Conservation (phyloP, 1,140 invertebrate genomes). For the Orius insidiosus region DNA sequence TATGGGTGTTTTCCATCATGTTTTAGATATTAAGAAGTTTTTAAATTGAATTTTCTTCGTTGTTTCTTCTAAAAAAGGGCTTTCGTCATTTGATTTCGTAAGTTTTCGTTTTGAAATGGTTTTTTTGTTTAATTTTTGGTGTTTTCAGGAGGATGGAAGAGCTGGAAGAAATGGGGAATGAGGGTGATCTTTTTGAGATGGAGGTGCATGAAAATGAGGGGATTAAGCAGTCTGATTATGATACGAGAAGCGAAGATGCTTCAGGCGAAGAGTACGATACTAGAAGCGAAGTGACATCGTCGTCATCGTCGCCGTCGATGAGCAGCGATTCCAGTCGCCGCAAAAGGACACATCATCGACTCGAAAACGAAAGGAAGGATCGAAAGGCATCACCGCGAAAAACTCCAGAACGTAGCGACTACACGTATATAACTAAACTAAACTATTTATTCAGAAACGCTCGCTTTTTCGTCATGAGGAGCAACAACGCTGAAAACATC, state of each 20-base stretch:
- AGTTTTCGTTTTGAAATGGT: too few relatives aligned
- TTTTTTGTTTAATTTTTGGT: too few relatives aligned
- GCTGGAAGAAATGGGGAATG: too few relatives aligned
- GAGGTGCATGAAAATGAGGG: conserved; percentile 2
- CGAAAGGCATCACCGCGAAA: conserved; percentile 32
- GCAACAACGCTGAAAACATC: conserved; percentile 94
- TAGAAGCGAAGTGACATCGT: conserved; percentile 48
- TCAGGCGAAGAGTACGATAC: conserved; percentile 36
- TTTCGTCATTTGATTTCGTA: too few relatives aligned
- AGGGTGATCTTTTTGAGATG: too few relatives aligned
- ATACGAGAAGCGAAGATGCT: conserved; percentile 13
- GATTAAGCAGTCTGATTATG: conserved; percentile 6
- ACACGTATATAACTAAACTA: conserved; percentile 74
- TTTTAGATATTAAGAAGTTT: too few relatives aligned
- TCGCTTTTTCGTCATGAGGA: conserved; percentile 93
- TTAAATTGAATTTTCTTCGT: too few relatives aligned
- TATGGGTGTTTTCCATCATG: too few relatives aligned
- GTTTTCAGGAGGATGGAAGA: too few relatives aligned
- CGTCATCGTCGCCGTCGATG: conserved; percentile 44
- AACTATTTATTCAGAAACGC: conserved; percentile 91
- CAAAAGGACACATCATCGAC: conserved; percentile 37
- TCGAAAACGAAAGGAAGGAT: conserved; percentile 30
- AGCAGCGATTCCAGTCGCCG: conserved; percentile 51
- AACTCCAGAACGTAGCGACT: conserved; percentile 45
- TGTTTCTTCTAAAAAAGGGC: too few relatives aligned